Conservation (phyloP, 2,113 vertebrate genomes). For the Chamaea fasciata region DNA sequence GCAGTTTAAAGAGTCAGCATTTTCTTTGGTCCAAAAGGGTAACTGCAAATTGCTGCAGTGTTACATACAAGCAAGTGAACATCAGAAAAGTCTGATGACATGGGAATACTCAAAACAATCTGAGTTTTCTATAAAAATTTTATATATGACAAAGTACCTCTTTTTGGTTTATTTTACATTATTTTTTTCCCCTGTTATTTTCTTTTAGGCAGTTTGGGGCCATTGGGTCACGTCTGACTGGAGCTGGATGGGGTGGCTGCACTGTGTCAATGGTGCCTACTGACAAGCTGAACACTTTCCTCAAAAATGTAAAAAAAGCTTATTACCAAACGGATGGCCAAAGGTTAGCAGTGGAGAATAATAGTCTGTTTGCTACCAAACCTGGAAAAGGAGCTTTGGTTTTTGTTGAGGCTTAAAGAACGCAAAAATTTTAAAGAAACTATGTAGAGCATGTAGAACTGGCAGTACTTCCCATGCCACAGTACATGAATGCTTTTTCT, state of each 20-base stretch:
- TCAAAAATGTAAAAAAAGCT: constrained; percentile 78
- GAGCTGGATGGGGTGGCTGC: constrained; percentile 98
- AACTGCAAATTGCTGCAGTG: not conserved
- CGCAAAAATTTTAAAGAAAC: constrained; percentile 52
- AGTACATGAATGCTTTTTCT: constrained; percentile 62
- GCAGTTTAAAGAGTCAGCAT: not conserved
- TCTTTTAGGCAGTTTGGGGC: constrained; percentile 85
- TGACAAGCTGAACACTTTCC: constrained; percentile 80
- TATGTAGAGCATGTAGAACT: constrained; percentile 60
- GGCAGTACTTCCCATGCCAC: constrained; percentile 60
- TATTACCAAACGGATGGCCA: constrained; percentile 78
- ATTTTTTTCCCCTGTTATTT: not conserved
- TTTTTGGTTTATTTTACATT: not conserved
- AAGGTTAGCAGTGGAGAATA: constrained; percentile 68
- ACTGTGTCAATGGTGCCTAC: constrained; percentile 90
- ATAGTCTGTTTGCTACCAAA: constrained; percentile 88
- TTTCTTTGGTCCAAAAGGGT: not conserved
- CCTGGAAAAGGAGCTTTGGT: constrained; percentile 89
- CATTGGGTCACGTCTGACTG: constrained; percentile 90
- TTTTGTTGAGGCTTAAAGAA: constrained; percentile 80
- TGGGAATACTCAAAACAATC: not conserved
- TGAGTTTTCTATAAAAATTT: not conserved
- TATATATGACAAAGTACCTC: not conserved
- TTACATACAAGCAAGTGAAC: not conserved
- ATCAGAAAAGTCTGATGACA: not conserved